These are phyloP conservation scores for Apocrypta bakeri DNA, from an alignment of 1,140 invertebrate species.

Conservation along the genomic window DNA sequence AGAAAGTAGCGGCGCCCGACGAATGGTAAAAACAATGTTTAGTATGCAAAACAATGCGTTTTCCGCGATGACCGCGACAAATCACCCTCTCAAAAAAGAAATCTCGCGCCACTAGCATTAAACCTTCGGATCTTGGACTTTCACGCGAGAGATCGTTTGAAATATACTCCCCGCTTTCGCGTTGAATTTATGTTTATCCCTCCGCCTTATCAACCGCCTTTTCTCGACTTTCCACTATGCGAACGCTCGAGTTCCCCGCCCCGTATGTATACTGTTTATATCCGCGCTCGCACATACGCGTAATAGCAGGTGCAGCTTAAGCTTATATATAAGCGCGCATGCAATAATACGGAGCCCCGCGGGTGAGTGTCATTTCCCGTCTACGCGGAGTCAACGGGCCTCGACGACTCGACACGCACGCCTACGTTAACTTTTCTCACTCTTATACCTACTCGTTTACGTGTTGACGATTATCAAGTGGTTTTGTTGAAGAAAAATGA, in stretches of 20 bases:
- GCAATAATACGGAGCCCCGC: background rate
- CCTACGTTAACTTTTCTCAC: no score
- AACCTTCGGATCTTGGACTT: background rate
- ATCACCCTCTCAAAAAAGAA: background rate
- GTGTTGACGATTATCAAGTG: background rate
- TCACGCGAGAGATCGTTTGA: background rate
- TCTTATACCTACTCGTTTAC: background rate
- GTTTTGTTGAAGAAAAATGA: background rate
- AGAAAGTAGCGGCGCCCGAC: background rate
- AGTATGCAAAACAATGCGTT: background rate
- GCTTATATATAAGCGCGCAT: constrained; percentile 1
- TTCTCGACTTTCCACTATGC: background rate
- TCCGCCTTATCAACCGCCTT: background rate
- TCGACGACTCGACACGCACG: constrained; percentile 14
- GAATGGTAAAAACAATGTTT: background rate
- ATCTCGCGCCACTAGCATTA: background rate
- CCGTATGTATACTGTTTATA: no score
- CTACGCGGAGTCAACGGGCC: constrained; percentile 16
- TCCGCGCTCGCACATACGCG: background rate
- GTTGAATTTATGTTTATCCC: background rate
- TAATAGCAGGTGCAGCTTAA: constrained; percentile 1
- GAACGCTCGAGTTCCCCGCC: background rate
- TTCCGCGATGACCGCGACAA: background rate
- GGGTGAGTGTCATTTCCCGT: constrained; percentile 14
- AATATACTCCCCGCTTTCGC: background rate